Evolutionary conservation across 2,888 invertebrate species (phyloP).

Genomic region (Lampropteryx suffumata): DNA sequence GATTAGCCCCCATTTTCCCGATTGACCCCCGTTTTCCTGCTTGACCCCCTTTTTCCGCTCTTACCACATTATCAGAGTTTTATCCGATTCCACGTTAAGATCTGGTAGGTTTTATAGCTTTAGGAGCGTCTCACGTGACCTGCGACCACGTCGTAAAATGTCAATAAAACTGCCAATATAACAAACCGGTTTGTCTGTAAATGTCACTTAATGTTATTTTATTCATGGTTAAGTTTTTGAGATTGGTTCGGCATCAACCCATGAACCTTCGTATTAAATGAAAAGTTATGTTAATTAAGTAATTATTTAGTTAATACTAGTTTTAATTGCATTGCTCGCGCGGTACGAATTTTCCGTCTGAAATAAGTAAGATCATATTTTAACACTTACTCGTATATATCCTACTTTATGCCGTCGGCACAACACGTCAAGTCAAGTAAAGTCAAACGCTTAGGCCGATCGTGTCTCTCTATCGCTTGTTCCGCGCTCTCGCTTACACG

Average conservation of each 20-base stretch:
- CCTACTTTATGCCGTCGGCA: too few relatives aligned
- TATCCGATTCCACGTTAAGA: conserved; percentile 18
- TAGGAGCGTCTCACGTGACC: conserved; percentile 23
- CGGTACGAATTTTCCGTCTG: too few relatives aligned
- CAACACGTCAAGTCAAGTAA: too few relatives aligned
- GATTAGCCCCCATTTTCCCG: conserved; percentile 2
- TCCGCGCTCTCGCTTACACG: too few relatives aligned
- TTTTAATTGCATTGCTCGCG: too few relatives aligned
- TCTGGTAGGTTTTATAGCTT: conserved; percentile 21
- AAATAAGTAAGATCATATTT: too few relatives aligned
- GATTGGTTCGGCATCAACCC: conserved; percentile 1
- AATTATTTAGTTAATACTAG: too few relatives aligned
- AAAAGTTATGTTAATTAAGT: background rate
- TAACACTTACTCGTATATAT: too few relatives aligned
- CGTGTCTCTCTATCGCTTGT: too few relatives aligned
- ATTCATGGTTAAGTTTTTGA: conserved; percentile 11
- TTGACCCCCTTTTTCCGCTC: background rate
- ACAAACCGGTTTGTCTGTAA: conserved; percentile 17
- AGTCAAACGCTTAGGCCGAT: too few relatives aligned
- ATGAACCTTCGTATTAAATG: too few relatives aligned
- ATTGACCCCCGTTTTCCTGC: background rate
- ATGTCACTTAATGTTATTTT: conserved; percentile 15
- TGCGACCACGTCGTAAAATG: conserved; percentile 30
- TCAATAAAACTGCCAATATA: conserved; percentile 27
- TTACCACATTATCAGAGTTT: conserved; percentile 4